Base-by-base conservation (phyloP, 2,888 invertebrate genomes). In the Cordilura impudica region DNA sequence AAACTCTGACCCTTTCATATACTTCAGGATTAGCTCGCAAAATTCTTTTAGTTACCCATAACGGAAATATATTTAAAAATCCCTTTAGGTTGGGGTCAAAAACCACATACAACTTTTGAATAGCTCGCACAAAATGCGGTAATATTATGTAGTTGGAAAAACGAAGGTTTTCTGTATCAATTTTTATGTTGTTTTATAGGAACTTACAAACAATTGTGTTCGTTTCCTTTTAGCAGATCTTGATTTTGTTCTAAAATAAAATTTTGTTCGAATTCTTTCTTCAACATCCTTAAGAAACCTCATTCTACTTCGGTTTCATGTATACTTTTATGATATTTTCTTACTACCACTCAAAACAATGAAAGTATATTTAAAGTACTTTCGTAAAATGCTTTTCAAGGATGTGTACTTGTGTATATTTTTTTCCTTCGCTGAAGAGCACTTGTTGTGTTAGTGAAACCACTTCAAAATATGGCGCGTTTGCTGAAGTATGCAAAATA, bases 401-500 rank as follows among this genome's bases (percentile, higher is more conserved):
- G 86, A 87, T 87, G 86, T 87, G 86, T 87, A 85, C 85, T 81
- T 84, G 85, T 75, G 75, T 78, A 78, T 47, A 69, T 70, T 74
- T 65, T 65, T 65, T 47, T 63, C 61, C 49, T 61, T 39, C 23
- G 19, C 82, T 87, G 83, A 86, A 87, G 87, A 85, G 87, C 85
- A 84, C 87, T 87, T 87, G 85, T 84, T 85, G 87, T 87, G 87
- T 87, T 87, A 86, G 86, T 86, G 86, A 87, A 87, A 87, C 87
- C 87, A 84, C 87, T 87, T 84, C 83, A 87, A 86, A 87, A 87
- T 87, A 87, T 87, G 87, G 87, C 87, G 87, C 87, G 87, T 87
- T 87, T 87, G 87, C 86, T 87, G 86, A 87, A 87, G 87, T 87
- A 87, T 86, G 87, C 87, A 87, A 87, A 87, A 87, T 86, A 86